Evolutionary conservation across 2,797 vertebrate genomes (phyloP), one percentile per base, ranked within the genome.

Genomic region (Microchirus variegatus): DNA sequence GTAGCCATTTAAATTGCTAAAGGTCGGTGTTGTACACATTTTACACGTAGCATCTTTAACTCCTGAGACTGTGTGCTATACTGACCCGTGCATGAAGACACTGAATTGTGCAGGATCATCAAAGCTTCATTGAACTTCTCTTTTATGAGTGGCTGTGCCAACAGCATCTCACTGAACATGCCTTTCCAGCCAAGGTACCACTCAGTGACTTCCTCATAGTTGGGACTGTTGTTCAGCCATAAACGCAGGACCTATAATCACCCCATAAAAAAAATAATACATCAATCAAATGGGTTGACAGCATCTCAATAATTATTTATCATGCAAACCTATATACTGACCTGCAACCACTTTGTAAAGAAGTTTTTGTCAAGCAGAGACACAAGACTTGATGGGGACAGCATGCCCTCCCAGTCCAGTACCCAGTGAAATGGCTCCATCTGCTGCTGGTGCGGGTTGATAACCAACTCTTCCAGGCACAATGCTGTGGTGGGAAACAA

Each of bases 171-270:
- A 9, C 96, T 98, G 84, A 99, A 96, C 94, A 96, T 95, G 67
- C 94, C 95, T 82, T 99, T 99, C 97, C 98, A 99, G 7, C 97
- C 97, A 60, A 99, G 89, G 88, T 99, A 99, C 98, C 98, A 99
- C 84, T 99, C 98, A 0, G 96, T 99, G 63, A 99, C 96, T 89
- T 99, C 98, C 67, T 99, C 98, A 0, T 98, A 99, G 71, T 99
- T 99, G 5, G 97, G 97, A 85, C 93, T 98, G 86, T 98, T 99
- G 81, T 95, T 97, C 56, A 99, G 93, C 98, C 98, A 99, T 14
- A 96, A 98, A 82, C 97, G 98, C 63, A 99, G 86, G 44, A 99
- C 97, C 97, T 99, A 77, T n/a, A 89, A 64, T 64, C 14, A 43
- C 18, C 10, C n/a, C n/a, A n/a, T n/a, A 41, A 31, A 11, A 63